Percentiles rank a stretch among this genome's conserved stretches.
Evolutionary conservation across 2,888 invertebrate genomes (phyloP).

Genomic region (Ormyrus nitidulus): DNA sequence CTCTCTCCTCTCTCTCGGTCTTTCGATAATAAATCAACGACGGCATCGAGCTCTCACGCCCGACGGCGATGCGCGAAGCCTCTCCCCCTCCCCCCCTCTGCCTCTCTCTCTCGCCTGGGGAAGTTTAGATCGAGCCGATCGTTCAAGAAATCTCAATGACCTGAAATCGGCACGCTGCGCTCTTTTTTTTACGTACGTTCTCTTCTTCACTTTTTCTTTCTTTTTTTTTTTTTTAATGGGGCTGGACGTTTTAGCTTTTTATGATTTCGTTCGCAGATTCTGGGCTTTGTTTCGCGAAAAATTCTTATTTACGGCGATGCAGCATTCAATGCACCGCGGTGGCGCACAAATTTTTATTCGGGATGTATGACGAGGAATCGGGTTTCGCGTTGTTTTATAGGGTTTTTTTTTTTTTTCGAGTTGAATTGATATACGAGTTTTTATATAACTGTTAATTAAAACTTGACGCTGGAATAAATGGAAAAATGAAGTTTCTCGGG

Average conservation of each 20-base stretch:
- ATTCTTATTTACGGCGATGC: no score
- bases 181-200: not conserved
- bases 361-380: no score
- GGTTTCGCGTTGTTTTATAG: no score
- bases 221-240: not conserved
- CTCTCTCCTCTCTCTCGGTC: not conserved
- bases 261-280: no score
- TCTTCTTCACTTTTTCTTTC: constrained; percentile 26
- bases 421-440: no score
- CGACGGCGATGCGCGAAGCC: constrained; percentile 7
- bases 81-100: no score
- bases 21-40: constrained; percentile 48
- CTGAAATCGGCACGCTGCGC: constrained; percentile 50
- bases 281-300: no score
- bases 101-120: constrained; percentile 28
- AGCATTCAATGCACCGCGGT: no score
- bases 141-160: constrained; percentile 60
- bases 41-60: constrained; percentile 18
- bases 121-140: constrained; percentile 53
- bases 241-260: no score
- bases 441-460: no score
- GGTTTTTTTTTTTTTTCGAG: not conserved
- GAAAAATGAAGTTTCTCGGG: not conserved
- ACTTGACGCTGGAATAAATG: not conserved
- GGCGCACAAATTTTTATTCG: no score